Conservation (phyloP, 1,140 invertebrate genomes). For the Stegodyphus dumicola region DNA sequence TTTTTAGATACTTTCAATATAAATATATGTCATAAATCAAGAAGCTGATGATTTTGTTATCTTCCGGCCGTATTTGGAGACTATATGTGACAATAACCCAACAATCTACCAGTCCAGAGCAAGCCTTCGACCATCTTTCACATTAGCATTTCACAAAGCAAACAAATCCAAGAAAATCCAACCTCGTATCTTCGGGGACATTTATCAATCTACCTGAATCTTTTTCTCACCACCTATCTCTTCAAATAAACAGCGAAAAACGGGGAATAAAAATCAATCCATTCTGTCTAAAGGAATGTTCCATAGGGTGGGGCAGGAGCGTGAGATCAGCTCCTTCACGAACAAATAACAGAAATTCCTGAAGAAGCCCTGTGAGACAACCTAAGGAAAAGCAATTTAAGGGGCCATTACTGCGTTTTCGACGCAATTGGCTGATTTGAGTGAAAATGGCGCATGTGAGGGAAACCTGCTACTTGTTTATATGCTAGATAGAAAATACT, state of each 20-base stretch:
- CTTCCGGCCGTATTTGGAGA: no score
- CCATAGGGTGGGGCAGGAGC: slow-evolving; percentile 11
- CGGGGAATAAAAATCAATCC: slow-evolving; percentile 37
- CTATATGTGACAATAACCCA: no score
- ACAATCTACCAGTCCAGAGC: background rate
- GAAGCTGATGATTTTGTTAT: no score
- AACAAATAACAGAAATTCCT: slow-evolving; percentile 52
- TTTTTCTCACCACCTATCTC: background rate
- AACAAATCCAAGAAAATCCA: background rate
- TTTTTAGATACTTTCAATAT: no score
- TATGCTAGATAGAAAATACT: no score
- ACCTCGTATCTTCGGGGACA: background rate
- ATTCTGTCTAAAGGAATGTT: slow-evolving; percentile 27
- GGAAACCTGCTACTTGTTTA: background rate
- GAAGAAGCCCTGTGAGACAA: slow-evolving; percentile 24
- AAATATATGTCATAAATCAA: no score
- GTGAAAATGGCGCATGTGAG: background rate
- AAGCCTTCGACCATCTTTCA: background rate
- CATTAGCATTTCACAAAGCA: background rate
- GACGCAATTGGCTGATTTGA: slow-evolving; percentile 2
- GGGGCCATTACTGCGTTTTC: slow-evolving; percentile 9
- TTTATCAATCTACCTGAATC: slow-evolving; percentile 5
- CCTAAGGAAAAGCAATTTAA: slow-evolving; percentile 47
- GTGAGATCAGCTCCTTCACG: background rate
- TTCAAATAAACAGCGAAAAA: slow-evolving; percentile 1